Evolutionary conservation across 2,797 vertebrate genomes (phyloP).

Genomic region (Sebastolobus alascanus): DNA sequence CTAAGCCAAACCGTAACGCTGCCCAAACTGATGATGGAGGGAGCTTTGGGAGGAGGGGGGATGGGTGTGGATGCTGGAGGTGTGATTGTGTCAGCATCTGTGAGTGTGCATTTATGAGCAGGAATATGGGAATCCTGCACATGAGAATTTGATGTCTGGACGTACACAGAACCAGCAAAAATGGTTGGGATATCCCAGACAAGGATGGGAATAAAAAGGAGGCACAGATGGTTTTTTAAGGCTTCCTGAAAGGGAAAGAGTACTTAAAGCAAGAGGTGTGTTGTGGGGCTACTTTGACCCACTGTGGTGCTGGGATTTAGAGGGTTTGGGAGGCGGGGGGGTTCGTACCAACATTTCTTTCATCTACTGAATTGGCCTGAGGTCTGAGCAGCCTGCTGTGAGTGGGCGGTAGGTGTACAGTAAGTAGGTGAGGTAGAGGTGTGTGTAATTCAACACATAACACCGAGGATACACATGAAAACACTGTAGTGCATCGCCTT

Average conservation of each 20-base stretch:
- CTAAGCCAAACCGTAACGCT: conserved; percentile 45
- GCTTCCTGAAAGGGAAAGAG: conserved; percentile 16
- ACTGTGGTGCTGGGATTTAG: conserved; percentile 30
- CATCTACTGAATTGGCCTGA: conserved; percentile 64
- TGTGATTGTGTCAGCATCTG: conserved; percentile 53
- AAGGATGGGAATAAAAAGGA: neutral
- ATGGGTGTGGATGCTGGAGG: conserved; percentile 32
- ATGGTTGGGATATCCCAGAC: conserved; percentile 1
- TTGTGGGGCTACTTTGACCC: conserved; percentile 25
- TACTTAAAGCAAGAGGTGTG: conserved; percentile 23
- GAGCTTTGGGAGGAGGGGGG: conserved; percentile 22
- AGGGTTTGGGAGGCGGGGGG: neutral
- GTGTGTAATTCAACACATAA: conserved; percentile 33
- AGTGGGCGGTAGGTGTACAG: neutral
- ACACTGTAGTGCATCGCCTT: neutral
- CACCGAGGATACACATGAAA: conserved; percentile 44
- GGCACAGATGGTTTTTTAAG: neutral
- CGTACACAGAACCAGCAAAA: rapidly evolving
- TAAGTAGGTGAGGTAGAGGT: neutral
- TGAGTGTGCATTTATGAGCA: conserved; percentile 31
- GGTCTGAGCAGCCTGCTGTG: conserved; percentile 61
- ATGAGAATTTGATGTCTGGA: neutral
- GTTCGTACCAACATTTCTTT: conserved; percentile 49
- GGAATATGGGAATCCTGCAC: conserved; percentile 15
- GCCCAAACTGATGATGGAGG: conserved; percentile 24